Percentiles rank a stretch among this genome's conserved stretches.
phyloP scores from a whole-genome alignment of 2,797 vertebrate species.

The Morelia viridis region DNA sequence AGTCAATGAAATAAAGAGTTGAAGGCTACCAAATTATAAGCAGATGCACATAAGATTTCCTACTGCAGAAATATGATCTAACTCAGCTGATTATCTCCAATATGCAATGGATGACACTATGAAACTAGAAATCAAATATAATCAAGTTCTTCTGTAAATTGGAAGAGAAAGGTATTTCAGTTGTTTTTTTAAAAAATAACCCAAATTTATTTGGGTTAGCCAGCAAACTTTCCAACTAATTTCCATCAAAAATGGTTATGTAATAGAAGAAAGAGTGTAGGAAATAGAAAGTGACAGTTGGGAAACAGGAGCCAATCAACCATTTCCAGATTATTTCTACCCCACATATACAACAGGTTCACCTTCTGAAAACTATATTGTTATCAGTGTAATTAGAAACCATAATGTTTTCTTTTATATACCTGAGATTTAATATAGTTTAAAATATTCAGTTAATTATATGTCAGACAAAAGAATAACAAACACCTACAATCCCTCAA shows the following conservation, averaged over 20 bases:
- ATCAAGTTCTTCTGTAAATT: not conserved
- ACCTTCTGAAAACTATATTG: not conserved
- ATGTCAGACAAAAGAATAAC: slow-evolving; percentile 55
- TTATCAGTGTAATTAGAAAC: not conserved
- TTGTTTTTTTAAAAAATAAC: not conserved
- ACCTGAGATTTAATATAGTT: slow-evolving; percentile 22
- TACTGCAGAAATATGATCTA: not conserved
- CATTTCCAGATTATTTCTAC: not conserved
- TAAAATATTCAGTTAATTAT: slow-evolving; percentile 37
- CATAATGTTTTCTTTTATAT: not conserved
- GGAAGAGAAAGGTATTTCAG: not conserved
- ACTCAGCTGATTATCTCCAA: not conserved
- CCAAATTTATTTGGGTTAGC: not conserved
- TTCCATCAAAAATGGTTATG: not conserved
- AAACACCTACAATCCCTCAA: slow-evolving; percentile 21
- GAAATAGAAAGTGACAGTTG: not conserved
- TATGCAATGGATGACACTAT: not conserved
- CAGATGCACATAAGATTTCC: not conserved
- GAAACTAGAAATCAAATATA: not conserved
- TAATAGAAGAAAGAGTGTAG: not conserved
- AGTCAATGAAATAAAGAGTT: not conserved
- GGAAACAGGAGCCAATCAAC: not conserved
- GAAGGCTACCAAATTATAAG: not conserved
- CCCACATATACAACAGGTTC: not conserved
- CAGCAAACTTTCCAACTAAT: not conserved